phyloP scores from a whole-genome alignment of 2,797 vertebrate species.

The Cygnus olor region DNA sequence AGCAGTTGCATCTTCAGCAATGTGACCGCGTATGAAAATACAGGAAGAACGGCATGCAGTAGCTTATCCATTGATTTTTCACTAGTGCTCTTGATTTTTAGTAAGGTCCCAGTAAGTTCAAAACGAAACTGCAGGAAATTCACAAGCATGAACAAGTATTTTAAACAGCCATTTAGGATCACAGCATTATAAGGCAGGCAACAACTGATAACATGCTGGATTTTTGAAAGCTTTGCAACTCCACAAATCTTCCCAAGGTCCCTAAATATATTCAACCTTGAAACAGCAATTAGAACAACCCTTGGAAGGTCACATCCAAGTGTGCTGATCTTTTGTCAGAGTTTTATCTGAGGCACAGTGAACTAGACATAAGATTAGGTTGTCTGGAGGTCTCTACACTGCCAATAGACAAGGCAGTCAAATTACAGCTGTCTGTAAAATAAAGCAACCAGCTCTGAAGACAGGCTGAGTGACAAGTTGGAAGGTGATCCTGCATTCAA shows the following conservation, averaged over 20 bases:
- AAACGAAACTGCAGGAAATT: not conserved
- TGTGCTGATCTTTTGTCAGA: not conserved
- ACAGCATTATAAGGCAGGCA: not conserved
- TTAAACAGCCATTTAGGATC: not conserved
- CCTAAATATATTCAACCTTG: slow-evolving; percentile 54
- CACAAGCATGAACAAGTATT: not conserved
- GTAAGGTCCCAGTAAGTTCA: not conserved
- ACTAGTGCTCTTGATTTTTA: not conserved
- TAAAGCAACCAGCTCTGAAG: not conserved
- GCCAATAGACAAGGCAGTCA: not conserved
- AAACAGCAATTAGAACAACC: slow-evolving; percentile 40
- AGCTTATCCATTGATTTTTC: not conserved
- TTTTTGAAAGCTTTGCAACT: slow-evolving; percentile 2
- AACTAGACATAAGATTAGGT: not conserved
- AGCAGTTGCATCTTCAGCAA: not conserved
- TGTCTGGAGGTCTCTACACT: not conserved
- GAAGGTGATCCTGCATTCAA: not conserved
- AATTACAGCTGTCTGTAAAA: not conserved
- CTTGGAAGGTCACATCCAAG: slow-evolving; percentile 23
- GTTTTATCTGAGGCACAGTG: not conserved
- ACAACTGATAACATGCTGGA: not conserved
- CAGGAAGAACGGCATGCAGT: not conserved
- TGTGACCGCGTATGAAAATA: not conserved
- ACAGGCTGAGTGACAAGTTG: not conserved
- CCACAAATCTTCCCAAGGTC: slow-evolving; percentile 59